Conservation (phyloP, 2,113 vertebrate species). For the Vimba vimba region DNA sequence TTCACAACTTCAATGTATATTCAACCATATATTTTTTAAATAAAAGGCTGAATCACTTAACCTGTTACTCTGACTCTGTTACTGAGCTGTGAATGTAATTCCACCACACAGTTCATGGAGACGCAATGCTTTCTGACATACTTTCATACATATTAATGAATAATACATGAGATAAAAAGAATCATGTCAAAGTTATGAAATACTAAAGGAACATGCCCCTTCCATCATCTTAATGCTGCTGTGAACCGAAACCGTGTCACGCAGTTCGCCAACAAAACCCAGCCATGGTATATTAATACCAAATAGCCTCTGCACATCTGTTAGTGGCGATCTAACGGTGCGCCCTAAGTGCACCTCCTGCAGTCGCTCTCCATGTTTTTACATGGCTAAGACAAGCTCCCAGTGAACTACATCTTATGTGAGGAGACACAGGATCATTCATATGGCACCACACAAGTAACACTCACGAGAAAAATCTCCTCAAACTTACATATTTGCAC, state of each 20-base stretch:
- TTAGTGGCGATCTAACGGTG: slow-evolving; percentile 29
- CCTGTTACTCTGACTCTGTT: too few relatives aligned
- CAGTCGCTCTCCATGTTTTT: slow-evolving; percentile 27
- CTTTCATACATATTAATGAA: not conserved
- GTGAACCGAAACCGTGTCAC: slow-evolving; percentile 33
- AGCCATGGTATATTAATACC: slow-evolving; percentile 34
- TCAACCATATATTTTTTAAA: too few relatives aligned
- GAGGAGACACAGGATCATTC: not conserved
- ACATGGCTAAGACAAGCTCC: not conserved
- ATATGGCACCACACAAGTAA: not conserved
- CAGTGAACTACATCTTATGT: not conserved
- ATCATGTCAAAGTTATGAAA: slow-evolving; percentile 26
- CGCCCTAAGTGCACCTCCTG: slow-evolving; percentile 27
- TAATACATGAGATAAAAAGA: not conserved
- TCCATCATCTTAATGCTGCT: not conserved
- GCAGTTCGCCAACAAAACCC: slow-evolving; percentile 22
- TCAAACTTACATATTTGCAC: not conserved
- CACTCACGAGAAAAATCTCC: not conserved
- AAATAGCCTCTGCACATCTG: slow-evolving; percentile 54
- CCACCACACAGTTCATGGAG: slow-evolving; percentile 1
- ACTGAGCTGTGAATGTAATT: not conserved
- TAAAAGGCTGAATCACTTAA: too few relatives aligned
- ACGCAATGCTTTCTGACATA: not conserved
- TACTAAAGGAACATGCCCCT: not conserved
- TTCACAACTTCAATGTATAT: too few relatives aligned